These are phyloP conservation scores for Nestor notabilis DNA, from an alignment of 2,113 vertebrate species.

Conservation along the genomic window DNA sequence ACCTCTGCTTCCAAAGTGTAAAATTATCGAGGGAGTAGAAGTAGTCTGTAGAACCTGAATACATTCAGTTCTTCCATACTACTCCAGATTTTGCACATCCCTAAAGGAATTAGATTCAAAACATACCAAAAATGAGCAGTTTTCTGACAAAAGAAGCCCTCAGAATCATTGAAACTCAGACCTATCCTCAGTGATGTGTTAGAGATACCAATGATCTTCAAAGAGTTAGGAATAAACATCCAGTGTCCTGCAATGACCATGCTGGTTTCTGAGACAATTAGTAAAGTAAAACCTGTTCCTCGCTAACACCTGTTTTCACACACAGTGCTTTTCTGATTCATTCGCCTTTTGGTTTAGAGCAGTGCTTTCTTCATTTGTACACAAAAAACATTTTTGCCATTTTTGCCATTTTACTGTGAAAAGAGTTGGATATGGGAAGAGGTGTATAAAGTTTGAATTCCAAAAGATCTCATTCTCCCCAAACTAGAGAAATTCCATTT, in stretches of 20 bases:
- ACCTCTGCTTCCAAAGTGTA: background rate
- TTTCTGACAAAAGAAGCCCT: background rate
- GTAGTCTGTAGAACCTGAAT: background rate
- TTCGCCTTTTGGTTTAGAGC: background rate
- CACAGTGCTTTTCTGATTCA: background rate
- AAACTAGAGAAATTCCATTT: background rate
- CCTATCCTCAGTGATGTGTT: background rate
- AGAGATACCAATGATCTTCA: background rate
- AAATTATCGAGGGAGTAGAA: background rate
- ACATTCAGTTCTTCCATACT: background rate
- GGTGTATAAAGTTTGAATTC: background rate
- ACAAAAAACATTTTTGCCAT: background rate
- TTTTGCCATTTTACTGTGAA: background rate
- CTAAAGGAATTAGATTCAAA: background rate
- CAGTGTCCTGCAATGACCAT: background rate
- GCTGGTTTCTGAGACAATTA: background rate
- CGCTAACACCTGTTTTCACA: background rate
- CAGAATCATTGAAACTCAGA: background rate
- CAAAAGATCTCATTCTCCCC: background rate
- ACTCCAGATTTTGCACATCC: background rate
- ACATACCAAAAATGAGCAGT: background rate
- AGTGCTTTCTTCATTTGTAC: background rate
- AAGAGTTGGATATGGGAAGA: background rate
- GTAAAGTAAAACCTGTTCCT: background rate
- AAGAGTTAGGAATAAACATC: background rate